phyloP scores from a whole-genome alignment of 2,797 vertebrate genomes.

The Orientallactaga sibirica region DNA sequence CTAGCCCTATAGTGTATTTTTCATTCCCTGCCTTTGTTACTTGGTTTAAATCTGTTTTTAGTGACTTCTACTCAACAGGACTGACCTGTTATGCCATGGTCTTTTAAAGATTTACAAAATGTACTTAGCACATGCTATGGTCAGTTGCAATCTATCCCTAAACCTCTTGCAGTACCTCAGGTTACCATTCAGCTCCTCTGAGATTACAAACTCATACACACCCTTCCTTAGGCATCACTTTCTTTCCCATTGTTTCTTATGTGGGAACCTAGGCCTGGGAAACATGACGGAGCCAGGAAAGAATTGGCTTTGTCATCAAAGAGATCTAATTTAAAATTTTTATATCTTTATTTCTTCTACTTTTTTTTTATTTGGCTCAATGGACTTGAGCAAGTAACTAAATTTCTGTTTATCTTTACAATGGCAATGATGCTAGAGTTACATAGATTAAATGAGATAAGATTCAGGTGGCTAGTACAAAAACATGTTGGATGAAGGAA shows the following conservation, averaged over 20 bases:
- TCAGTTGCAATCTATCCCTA: neutral
- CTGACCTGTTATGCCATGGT: neutral
- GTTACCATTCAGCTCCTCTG: neutral
- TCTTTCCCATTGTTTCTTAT: neutral
- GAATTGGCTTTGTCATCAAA: neutral
- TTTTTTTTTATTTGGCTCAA: neutral
- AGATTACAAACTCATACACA: neutral
- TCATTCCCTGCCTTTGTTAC: neutral
- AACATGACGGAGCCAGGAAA: neutral
- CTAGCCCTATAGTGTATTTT: neutral
- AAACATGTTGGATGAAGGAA: constrained; percentile 19
- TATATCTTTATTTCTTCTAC: constrained; percentile 19
- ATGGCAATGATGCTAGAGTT: neutral
- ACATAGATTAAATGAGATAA: constrained; percentile 16
- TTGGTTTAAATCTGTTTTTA: neutral
- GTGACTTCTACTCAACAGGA: neutral
- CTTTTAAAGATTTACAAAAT: constrained; percentile 28
- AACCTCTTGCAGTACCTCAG: neutral
- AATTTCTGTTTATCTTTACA: constrained; percentile 37
- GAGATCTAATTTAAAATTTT: constrained; percentile 51
- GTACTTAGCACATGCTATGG: neutral
- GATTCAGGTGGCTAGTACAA: neutral
- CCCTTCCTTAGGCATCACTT: constrained; percentile 28
- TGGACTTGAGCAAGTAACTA: constrained; percentile 4
- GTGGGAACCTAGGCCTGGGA: neutral